phyloP scores from a whole-genome alignment of 2,113 vertebrate species.

The Phyllostomus hastatus region DNA sequence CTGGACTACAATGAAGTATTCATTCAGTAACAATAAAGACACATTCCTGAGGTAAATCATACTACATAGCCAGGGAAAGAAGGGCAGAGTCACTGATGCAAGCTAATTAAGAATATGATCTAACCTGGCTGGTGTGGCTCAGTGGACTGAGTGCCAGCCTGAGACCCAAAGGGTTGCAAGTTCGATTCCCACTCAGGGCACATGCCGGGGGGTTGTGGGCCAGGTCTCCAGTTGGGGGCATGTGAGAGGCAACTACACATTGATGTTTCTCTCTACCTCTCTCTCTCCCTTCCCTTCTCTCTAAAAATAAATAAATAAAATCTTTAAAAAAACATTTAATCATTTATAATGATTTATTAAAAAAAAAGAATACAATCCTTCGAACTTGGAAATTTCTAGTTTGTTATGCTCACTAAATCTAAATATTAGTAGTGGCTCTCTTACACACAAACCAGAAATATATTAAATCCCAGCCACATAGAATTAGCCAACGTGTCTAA shows the following conservation, averaged over 20 bases:
- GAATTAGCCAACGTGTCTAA: not conserved
- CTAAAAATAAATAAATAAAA: too few relatives aligned
- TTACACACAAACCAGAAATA: constrained; percentile 20
- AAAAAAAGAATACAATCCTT: not conserved
- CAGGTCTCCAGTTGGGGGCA: too few relatives aligned
- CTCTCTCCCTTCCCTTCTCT: too few relatives aligned
- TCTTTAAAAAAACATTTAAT: too few relatives aligned
- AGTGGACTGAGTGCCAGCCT: too few relatives aligned
- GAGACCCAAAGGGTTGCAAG: too few relatives aligned
- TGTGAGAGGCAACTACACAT: too few relatives aligned
- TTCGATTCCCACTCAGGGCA: too few relatives aligned
- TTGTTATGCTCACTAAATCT: not conserved
- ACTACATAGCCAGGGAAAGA: not conserved
- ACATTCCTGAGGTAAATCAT: not conserved
- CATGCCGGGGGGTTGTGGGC: too few relatives aligned
- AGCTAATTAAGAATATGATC: not conserved
- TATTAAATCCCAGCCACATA: not conserved
- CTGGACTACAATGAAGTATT: not conserved
- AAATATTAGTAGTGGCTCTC: not conserved
- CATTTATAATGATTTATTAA: too few relatives aligned
- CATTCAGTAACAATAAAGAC: not conserved
- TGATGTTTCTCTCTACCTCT: too few relatives aligned
- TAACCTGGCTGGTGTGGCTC: too few relatives aligned
- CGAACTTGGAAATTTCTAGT: not conserved
- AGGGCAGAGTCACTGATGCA: not conserved